Evolutionary conservation across 2,797 vertebrate species (phyloP).

Genomic region (Thaleichthys pacificus): DNA sequence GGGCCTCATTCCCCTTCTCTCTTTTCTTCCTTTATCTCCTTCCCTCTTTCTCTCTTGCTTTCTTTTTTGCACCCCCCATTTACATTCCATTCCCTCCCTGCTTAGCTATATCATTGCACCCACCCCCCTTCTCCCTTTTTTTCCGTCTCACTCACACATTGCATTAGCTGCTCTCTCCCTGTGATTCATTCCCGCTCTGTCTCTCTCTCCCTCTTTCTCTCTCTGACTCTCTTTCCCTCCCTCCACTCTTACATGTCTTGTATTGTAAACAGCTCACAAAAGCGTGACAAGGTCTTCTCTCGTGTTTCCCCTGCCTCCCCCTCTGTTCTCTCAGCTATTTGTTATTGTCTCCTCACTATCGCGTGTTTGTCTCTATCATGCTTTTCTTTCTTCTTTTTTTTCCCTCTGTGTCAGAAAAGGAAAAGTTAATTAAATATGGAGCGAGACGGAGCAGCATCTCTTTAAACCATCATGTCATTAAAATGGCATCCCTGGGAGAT

Average conservation of each 20-base stretch:
- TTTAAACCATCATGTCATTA: constrained; percentile 99
- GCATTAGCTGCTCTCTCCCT: constrained; percentile 43
- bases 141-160: constrained; percentile 15
- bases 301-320: constrained; percentile 79
- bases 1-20: constrained; percentile 22
- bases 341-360: constrained; percentile 92
- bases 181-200: constrained; percentile 12
- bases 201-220: constrained; percentile 21
- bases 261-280: constrained; percentile 82
- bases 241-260: constrained; percentile 66
- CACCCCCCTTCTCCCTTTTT: constrained; percentile 39
- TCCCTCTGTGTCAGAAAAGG: constrained; percentile 85
- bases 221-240: constrained; percentile 42
- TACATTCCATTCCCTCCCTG: constrained; percentile 6
- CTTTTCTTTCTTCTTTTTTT: constrained; percentile 65
- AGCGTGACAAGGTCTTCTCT: constrained; percentile 88
- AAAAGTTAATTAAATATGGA: constrained; percentile 99
- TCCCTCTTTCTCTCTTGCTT: constrained; percentile 5
- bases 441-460: constrained; percentile 96
- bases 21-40: neutral
- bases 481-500: constrained; percentile 95
- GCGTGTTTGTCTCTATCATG: constrained; percentile 79
- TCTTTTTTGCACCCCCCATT: neutral
- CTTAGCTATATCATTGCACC: constrained; percentile 3
- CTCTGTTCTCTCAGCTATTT: constrained; percentile 85